Evolutionary conservation across 2,113 vertebrate genomes (phyloP).

Genomic region (Gallinago undulata): DNA sequence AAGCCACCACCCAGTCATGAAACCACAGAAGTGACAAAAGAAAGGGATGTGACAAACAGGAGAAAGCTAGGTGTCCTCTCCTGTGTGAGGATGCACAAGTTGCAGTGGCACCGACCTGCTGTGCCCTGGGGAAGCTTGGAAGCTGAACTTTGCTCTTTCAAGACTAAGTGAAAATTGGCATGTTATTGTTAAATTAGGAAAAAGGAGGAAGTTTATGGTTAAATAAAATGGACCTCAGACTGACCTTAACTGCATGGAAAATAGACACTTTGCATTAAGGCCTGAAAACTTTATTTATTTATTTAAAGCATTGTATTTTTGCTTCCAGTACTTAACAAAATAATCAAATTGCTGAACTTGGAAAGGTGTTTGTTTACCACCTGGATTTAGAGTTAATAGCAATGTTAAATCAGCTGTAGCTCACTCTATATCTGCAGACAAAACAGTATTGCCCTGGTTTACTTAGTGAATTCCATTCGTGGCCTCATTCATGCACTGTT

Average conservation of each 20-base stretch:
- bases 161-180: not conserved
- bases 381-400: not conserved
- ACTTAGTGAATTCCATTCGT: constrained; percentile 6
- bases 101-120: not conserved
- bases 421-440: not conserved
- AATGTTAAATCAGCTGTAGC: constrained; percentile 4
- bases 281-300: not conserved
- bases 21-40: not conserved
- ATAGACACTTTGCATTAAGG: not conserved
- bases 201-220: not conserved
- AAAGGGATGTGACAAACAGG: not conserved
- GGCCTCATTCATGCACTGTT: not conserved
- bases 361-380: not conserved
- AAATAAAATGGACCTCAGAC: not conserved
- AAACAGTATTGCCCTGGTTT: constrained; percentile 3
- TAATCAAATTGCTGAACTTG: not conserved
- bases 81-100: not conserved
- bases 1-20: not conserved
- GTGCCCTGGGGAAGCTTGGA: not conserved
- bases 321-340: not conserved
- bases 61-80: not conserved
- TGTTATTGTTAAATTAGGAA: not conserved
- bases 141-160: not conserved
- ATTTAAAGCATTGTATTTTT: not conserved
- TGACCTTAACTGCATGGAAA: not conserved